These are phyloP conservation scores for Akabosia matsudoensis DNA, from an alignment of 1,140 invertebrate species.

Conservation along the genomic window DNA sequence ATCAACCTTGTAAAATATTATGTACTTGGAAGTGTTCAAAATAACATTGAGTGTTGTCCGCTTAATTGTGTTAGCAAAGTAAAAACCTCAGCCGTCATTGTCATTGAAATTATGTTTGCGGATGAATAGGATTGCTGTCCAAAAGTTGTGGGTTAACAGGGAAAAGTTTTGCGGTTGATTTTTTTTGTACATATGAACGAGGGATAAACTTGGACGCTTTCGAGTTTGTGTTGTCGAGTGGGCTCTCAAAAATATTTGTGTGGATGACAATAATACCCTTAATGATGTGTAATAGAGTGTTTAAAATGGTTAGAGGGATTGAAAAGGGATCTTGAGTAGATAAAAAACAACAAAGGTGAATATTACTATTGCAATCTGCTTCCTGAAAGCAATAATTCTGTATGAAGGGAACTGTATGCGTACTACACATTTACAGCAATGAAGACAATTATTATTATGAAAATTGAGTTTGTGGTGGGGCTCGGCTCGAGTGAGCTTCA, in stretches of 20 bases:
- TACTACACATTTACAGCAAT: not conserved
- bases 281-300: slow-evolving; percentile 16
- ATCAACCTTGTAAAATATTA: slow-evolving; percentile 7
- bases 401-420: not conserved
- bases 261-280: slow-evolving; percentile 2
- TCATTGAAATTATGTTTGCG: not conserved
- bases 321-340: not conserved
- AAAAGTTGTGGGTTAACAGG: not conserved
- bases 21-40: not conserved
- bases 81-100: not conserved
- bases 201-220: not conserved
- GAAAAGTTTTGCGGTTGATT: not conserved
- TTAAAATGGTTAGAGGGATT: slow-evolving; percentile 1
- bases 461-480: not conserved
- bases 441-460: not conserved
- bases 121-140: not conserved
- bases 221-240: not conserved
- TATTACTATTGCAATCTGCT: not conserved
- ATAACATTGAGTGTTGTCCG: not conserved
- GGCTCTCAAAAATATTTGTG: not conserved
- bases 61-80: not conserved
- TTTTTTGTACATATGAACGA: not conserved
- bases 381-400: too few species aligned
- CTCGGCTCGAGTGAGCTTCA: too few species aligned
- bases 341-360: not conserved